Evolutionary conservation across 2,888 invertebrate genomes (phyloP).

Genomic region (Monoplex corrugatus): DNA sequence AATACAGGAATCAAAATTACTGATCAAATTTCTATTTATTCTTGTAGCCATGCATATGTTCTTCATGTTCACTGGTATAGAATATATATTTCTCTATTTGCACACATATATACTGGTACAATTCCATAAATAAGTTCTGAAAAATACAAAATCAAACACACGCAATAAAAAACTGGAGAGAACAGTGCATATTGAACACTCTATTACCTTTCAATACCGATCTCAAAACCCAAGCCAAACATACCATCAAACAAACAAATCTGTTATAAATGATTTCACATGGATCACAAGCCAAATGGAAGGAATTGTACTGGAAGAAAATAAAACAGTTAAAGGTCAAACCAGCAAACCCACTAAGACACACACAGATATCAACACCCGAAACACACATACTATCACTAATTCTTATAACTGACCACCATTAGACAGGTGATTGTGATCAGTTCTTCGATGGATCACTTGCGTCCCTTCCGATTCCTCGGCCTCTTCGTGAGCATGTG

Average conservation of each 20-base stretch:
- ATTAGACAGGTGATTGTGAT: constrained; percentile 15
- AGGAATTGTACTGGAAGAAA: background rate
- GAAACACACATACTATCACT: background rate
- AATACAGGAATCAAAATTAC: too few species aligned
- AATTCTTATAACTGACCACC: background rate
- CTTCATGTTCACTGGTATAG: background rate
- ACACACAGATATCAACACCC: constrained; percentile 9
- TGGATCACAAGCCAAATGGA: background rate
- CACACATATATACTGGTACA: background rate
- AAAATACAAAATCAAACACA: too few species aligned
- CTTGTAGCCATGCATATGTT: background rate
- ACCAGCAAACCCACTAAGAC: background rate
- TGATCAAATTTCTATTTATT: too few species aligned
- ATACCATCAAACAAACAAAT: background rate
- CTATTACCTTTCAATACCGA: too few species aligned
- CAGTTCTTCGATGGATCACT: constrained; percentile 15
- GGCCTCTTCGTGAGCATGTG: background rate
- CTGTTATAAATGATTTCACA: background rate
- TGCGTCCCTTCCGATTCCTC: background rate
- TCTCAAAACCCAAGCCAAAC: background rate
- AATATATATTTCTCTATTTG: background rate
- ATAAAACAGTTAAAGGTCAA: background rate
- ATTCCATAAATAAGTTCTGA: background rate
- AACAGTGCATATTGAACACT: background rate
- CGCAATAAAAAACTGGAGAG: too few species aligned